Conservation (phyloP, 2,888 invertebrate genomes). For the Papilio gigon region DNA sequence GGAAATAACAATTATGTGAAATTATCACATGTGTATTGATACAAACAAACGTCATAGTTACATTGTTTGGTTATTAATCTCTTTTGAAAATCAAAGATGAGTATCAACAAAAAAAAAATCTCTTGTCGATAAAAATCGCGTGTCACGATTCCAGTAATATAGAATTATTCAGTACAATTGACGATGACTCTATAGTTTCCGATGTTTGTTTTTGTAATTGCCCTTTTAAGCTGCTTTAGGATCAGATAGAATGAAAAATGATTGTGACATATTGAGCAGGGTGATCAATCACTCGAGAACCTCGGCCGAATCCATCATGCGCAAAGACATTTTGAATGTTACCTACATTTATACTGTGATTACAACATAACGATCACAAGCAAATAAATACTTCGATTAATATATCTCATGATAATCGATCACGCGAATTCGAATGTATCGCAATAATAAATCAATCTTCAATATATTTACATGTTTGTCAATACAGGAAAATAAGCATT, state of each 20-base stretch:
- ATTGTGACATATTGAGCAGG: slow-evolving; percentile 34
- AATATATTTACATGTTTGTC: too few species aligned
- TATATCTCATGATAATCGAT: slow-evolving; percentile 1
- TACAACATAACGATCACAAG: slow-evolving; percentile 13
- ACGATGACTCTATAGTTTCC: slow-evolving; percentile 19
- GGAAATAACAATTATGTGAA: too few species aligned
- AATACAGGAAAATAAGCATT: too few species aligned
- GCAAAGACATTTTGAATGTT: slow-evolving; percentile 39
- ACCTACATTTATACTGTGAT: slow-evolving; percentile 25
- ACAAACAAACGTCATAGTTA: background rate
- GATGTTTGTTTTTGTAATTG: slow-evolving; percentile 40
- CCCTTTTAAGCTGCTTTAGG: slow-evolving; percentile 39
- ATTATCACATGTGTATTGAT: too few species aligned
- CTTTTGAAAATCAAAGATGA: background rate
- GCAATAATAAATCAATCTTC: background rate
- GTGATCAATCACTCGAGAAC: slow-evolving; percentile 37
- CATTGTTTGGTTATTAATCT: background rate
- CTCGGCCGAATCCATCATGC: slow-evolving; percentile 35
- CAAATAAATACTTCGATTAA: slow-evolving; percentile 6
- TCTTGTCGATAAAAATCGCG: background rate
- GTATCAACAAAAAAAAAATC: background rate
- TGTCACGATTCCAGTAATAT: slow-evolving; percentile 11
- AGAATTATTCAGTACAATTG: slow-evolving; percentile 12
- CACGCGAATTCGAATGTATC: background rate
- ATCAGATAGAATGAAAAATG: slow-evolving; percentile 41